A percentile compares a stretch with the other conserved stretches of the same genome.
phyloP scores from a whole-genome alignment of 2,113 vertebrate species.

The Progne subis region DNA sequence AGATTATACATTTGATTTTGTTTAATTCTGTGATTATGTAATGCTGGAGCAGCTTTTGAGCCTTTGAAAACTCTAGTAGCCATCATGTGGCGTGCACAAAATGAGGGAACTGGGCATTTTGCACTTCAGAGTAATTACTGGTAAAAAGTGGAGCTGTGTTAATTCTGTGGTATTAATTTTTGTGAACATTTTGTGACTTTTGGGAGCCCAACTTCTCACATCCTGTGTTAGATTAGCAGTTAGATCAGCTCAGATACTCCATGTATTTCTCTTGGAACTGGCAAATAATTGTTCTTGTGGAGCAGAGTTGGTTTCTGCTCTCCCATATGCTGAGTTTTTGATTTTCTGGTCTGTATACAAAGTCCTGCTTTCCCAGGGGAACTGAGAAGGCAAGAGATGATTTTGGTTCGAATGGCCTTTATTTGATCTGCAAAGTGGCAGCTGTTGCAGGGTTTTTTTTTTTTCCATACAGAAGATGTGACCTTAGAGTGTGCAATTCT shows the following conservation, averaged over 20 bases:
- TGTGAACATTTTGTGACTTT: neutral
- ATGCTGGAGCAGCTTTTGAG: neutral
- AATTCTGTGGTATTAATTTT: neutral
- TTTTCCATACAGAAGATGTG: neutral
- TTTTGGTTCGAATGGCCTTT: neutral
- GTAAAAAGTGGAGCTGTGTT: neutral
- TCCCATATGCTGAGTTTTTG: neutral
- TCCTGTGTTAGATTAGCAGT: neutral
- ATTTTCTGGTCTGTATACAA: neutral
- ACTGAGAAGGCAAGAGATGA: neutral
- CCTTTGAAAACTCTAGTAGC: neutral
- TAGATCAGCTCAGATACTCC: neutral
- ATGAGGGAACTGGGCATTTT: neutral
- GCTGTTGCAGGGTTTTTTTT: neutral
- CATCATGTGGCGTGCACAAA: neutral
- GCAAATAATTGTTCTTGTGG: neutral
- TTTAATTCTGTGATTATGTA: neutral
- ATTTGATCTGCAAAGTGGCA: neutral
- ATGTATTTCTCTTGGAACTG: neutral
- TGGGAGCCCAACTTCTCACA: neutral
- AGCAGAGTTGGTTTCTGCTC: neutral
- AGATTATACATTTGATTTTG: neutral
- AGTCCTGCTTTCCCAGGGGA: neutral
- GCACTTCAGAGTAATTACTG: neutral
- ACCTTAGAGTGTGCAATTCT: neutral